These are phyloP conservation scores for Xyrichtys novacula DNA, from an alignment of 2,797 vertebrate species.

Conservation along the genomic window DNA sequence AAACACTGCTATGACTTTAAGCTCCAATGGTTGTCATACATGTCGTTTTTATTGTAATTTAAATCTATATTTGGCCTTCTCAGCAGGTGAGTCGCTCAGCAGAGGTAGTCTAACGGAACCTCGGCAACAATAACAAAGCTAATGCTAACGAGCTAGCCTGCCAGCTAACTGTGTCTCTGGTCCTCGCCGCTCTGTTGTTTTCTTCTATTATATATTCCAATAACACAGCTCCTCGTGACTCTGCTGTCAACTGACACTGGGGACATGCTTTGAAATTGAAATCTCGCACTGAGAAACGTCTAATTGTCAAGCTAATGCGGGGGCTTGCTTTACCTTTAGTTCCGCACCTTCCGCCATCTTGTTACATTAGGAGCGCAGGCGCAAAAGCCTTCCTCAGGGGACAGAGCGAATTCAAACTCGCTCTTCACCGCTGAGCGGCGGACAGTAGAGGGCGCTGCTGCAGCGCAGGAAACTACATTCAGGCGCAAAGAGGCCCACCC, in stretches of 20 bases:
- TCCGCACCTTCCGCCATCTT: conserved; percentile 99
- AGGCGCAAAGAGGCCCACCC: too few species aligned
- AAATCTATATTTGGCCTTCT: conserved; percentile 17
- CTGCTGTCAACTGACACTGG: conserved; percentile 23
- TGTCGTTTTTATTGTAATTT: background rate
- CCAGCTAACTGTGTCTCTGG: conserved; percentile 66
- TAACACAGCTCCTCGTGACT: background rate
- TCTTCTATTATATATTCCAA: conserved; percentile 21
- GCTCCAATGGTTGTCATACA: background rate
- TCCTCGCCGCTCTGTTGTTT: conserved; percentile 20
- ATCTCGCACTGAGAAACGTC: conserved; percentile 35
- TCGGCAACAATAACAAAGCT: conserved; percentile 87
- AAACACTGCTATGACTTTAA: background rate
- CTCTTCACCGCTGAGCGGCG: background rate
- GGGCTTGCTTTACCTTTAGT: conserved; percentile 98
- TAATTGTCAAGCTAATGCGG: conserved; percentile 81
- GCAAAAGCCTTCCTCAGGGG: conserved; percentile 69
- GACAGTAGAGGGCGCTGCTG: conserved; percentile 58
- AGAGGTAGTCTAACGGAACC: conserved; percentile 62
- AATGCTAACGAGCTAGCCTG: conserved; percentile 77
- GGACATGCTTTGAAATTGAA: conserved; percentile 33
- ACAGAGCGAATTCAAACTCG: conserved; percentile 30
- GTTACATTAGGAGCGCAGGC: conserved; percentile 87
- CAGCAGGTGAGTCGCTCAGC: conserved; percentile 44
- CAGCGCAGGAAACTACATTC: background rate